Conservation (phyloP, 2,888 invertebrate genomes). For the Reticulitermes lucifugus region DNA sequence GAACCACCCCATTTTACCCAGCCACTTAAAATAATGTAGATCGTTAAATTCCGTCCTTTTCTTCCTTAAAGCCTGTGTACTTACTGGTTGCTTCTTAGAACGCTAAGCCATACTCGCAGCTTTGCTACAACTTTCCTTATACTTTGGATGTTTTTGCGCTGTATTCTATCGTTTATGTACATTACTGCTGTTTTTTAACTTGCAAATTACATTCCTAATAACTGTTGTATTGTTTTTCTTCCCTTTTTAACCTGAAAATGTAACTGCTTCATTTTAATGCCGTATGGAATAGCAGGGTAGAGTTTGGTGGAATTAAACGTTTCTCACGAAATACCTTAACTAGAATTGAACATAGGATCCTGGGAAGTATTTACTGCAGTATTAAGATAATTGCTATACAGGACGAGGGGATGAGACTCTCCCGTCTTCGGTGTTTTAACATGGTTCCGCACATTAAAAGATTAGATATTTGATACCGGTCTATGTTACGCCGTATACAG, state of each 20-base stretch:
- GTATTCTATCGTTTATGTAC: conserved; percentile 20
- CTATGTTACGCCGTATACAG: conserved; percentile 25
- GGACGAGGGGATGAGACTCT: neutral
- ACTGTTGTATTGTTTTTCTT: conserved; percentile 14
- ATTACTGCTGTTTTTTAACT: conserved; percentile 32
- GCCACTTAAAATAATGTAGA: conserved; percentile 47
- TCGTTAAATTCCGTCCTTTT: conserved; percentile 49
- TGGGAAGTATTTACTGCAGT: conserved; percentile 39
- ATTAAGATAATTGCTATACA: conserved; percentile 45
- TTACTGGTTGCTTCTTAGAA: conserved; percentile 27
- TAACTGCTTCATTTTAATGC: conserved; percentile 38
- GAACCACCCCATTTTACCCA: conserved; percentile 41
- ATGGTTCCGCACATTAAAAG: conserved; percentile 49
- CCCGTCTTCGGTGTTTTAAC: conserved; percentile 37
- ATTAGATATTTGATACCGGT: conserved; percentile 50
- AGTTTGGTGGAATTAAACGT: conserved; percentile 23
- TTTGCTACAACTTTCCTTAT: conserved; percentile 20
- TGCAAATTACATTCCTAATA: conserved; percentile 23
- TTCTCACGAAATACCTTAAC: conserved; percentile 38
- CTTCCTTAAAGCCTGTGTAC: conserved; percentile 32
- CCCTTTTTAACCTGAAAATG: conserved; percentile 14
- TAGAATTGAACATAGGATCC: conserved; percentile 41
- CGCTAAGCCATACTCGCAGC: conserved; percentile 7
- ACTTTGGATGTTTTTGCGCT: neutral
- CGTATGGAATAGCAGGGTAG: neutral